Percentiles rank a stretch among this genome's conserved stretches.
Conservation (phyloP, 2,888 invertebrate species). For the Diplolepis rosae region DNA sequence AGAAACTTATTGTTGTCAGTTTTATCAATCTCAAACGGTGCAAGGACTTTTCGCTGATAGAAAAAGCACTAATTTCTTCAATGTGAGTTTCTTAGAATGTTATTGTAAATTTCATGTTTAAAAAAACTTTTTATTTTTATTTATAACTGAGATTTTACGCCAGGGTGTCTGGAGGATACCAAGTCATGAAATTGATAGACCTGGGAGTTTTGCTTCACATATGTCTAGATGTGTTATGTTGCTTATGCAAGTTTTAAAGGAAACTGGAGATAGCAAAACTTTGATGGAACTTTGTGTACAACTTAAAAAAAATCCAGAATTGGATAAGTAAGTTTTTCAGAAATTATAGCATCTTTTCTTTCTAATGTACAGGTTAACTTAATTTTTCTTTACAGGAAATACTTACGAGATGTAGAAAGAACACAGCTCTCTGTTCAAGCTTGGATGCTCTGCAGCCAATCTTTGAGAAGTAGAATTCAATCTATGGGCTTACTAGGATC, state of each 20-base stretch:
- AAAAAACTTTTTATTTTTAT: not conserved
- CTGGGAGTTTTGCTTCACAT: conserved; percentile 93
- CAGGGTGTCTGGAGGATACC: conserved; percentile 95
- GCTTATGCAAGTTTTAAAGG: conserved; percentile 86
- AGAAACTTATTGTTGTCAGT: conserved; percentile 80
- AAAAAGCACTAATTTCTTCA: conserved; percentile 90
- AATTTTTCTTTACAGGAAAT: conserved; percentile 77
- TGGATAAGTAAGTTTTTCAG: conserved; percentile 81
- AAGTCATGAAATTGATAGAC: conserved; percentile 90
- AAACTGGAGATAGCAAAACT: conserved; percentile 86
- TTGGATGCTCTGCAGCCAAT: conserved; percentile 82
- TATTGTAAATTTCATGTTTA: not conserved
- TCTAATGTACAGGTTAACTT: not conserved
- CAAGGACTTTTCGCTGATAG: conserved; percentile 90
- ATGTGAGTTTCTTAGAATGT: conserved; percentile 76
- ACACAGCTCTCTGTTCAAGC: conserved; percentile 88
- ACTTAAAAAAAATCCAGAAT: conserved; percentile 86
- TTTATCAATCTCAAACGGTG: conserved; percentile 78
- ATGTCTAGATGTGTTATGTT: conserved; percentile 90
- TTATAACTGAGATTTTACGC: not conserved
- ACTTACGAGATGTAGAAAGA: conserved; percentile 89
- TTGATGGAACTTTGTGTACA: conserved; percentile 87
- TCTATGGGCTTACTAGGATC: conserved; percentile 65
- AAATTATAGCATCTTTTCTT: not conserved
- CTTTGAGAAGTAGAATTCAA: conserved; percentile 80